Conservation (phyloP, 2,113 vertebrate genomes). For the Corydoras maculifer region DNA sequence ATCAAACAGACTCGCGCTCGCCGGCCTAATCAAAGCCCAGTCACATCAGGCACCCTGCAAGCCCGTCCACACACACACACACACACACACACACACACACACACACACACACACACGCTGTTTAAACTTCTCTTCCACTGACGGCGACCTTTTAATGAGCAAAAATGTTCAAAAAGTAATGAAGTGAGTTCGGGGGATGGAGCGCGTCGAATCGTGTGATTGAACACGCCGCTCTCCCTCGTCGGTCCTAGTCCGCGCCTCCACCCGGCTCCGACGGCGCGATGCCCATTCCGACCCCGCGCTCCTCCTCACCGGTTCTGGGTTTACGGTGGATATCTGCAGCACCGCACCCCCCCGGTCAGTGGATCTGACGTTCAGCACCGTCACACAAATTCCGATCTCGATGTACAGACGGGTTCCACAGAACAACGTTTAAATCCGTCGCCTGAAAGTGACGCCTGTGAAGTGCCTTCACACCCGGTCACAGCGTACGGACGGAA, state of each 20-base stretch:
- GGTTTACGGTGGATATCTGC: background rate
- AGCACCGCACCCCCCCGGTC: too few relatives aligned
- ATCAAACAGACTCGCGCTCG: conserved; percentile 5
- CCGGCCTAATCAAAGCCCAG: conserved; percentile 20
- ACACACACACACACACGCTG: background rate
- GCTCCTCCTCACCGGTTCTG: background rate
- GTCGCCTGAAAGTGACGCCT: too few relatives aligned
- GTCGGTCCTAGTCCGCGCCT: background rate
- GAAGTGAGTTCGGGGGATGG: conserved; percentile 15
- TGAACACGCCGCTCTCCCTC: conserved; percentile 61
- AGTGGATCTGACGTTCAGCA: too few relatives aligned
- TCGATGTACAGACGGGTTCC: too few relatives aligned
- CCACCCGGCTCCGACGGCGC: conserved; percentile 34
- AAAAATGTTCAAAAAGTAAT: conserved; percentile 9
- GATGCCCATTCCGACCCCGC: conserved; percentile 38
- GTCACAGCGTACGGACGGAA: too few relatives aligned
- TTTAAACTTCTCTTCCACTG: background rate
- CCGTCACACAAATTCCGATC: too few relatives aligned
- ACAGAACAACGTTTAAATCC: too few relatives aligned
- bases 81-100: too few relatives aligned
- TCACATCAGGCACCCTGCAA: background rate
- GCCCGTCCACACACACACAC: background rate
- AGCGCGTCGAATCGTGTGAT: conserved; percentile 63
- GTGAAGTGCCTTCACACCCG: too few relatives aligned
- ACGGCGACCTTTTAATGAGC: conserved; percentile 9